These are phyloP conservation scores for Aplodontia rufa DNA, from an alignment of 2,113 vertebrate genomes.

Conservation along the genomic window DNA sequence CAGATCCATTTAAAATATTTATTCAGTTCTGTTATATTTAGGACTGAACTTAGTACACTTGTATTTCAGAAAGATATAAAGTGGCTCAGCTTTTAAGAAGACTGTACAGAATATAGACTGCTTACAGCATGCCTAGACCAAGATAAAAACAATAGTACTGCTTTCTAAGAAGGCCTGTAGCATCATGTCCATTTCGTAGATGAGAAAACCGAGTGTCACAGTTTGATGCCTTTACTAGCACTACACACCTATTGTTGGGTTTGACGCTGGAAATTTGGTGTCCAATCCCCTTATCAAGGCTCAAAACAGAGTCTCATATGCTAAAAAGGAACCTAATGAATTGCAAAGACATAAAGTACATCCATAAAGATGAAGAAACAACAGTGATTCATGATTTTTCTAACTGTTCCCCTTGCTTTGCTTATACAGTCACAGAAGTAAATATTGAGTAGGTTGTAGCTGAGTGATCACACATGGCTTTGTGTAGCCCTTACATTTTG, in stretches of 20 bases:
- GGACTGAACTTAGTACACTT: neutral
- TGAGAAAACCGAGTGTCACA: neutral
- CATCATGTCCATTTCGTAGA: neutral
- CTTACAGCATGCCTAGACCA: neutral
- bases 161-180: neutral
- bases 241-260: neutral
- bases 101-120: neutral
- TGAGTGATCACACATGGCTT: neutral
- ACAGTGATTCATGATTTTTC: neutral
- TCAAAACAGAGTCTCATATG: neutral
- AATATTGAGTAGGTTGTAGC: neutral
- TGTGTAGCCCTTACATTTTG: constrained; percentile 9
- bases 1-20: neutral
- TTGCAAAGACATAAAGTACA: neutral
- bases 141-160: neutral
- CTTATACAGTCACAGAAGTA: neutral
- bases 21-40: neutral
- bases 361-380: neutral
- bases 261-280: neutral
- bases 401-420: neutral
- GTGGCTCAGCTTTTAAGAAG: neutral
- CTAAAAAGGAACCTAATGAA: neutral
- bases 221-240: neutral
- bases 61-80: constrained; percentile 10
- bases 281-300: neutral